These are phyloP conservation scores for Acrocera orbiculus DNA, from an alignment of 2,888 invertebrate genomes.

Conservation along the genomic window DNA sequence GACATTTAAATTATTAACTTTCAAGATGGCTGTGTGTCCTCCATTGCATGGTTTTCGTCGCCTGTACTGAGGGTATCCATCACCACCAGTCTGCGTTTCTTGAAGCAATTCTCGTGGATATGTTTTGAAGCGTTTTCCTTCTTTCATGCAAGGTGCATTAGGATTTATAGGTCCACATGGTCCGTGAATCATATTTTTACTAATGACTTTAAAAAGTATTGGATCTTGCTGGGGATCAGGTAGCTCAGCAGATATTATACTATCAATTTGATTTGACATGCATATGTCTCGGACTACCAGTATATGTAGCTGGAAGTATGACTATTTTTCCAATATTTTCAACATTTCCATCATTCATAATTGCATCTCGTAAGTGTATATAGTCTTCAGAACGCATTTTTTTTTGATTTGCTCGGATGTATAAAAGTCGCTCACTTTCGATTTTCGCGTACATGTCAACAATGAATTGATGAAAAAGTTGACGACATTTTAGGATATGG, in stretches of 20 bases:
- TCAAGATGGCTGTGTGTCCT: conserved; percentile 6
- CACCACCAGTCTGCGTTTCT: conserved; percentile 1
- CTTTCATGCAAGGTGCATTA: conserved; percentile 1
- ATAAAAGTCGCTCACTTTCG: conserved; percentile 20
- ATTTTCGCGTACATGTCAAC: conserved; percentile 25
- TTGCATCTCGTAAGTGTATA: conserved; percentile 22
- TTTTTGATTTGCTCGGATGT: conserved; percentile 18
- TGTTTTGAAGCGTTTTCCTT: neutral
- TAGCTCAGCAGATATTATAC: conserved; percentile 16
- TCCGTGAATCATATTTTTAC: conserved; percentile 23
- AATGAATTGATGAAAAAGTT: conserved; percentile 20
- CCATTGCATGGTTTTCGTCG: conserved; percentile 10
- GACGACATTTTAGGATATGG: conserved; percentile 14
- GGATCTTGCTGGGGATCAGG: conserved; percentile 12
- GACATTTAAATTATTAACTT: conserved; percentile 6
- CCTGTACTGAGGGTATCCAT: conserved; percentile 9
- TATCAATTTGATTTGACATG: conserved; percentile 18
- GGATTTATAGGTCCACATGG: conserved; percentile 13
- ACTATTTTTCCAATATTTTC: conserved; percentile 9
- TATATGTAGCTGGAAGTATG: conserved; percentile 11
- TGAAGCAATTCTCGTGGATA: neutral
- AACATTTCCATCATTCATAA: conserved; percentile 15
- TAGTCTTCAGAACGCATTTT: conserved; percentile 18
- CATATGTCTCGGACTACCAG: conserved; percentile 13
- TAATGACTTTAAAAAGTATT: conserved; percentile 16